These are phyloP conservation scores for Coenonympha glycerion DNA, from an alignment of 2,888 invertebrate species.

Conservation along the genomic window DNA sequence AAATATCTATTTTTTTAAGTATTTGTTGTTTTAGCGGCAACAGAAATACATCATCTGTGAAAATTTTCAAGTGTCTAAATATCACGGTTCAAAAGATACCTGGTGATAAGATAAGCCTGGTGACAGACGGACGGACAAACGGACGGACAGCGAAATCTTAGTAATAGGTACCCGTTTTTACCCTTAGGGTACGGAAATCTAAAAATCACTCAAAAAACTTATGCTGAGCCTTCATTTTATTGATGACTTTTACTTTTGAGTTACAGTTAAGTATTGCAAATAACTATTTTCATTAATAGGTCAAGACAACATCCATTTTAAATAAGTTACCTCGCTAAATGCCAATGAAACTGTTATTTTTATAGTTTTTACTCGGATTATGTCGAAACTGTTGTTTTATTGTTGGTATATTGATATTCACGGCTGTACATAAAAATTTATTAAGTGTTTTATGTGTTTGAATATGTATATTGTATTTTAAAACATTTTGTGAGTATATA, in stretches of 20 bases:
- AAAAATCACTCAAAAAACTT: too few relatives aligned
- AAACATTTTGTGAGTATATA: neutral
- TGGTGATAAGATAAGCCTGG: too few relatives aligned
- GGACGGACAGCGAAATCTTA: too few relatives aligned
- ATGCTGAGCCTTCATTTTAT: neutral
- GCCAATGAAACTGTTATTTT: neutral
- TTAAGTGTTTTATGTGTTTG: conserved; percentile 3
- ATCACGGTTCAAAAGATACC: too few relatives aligned
- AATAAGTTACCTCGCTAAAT: neutral
- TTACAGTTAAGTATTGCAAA: neutral
- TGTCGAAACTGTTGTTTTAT: conserved; percentile 1
- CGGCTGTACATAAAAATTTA: conserved; percentile 4
- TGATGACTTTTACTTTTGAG: neutral
- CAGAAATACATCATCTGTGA: too few relatives aligned
- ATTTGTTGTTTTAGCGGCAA: too few relatives aligned
- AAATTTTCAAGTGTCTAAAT: too few relatives aligned
- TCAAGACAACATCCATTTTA: neutral
- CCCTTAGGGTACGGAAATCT: too few relatives aligned
- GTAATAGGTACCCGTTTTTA: too few relatives aligned
- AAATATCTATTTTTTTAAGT: too few relatives aligned
- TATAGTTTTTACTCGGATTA: neutral
- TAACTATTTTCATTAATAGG: neutral
- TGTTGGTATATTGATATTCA: conserved; percentile 4
- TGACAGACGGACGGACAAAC: too few relatives aligned
- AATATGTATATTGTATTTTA: conserved; percentile 2